Conservation (phyloP, 2,888 invertebrate species). For the Calameuta pallipes region DNA sequence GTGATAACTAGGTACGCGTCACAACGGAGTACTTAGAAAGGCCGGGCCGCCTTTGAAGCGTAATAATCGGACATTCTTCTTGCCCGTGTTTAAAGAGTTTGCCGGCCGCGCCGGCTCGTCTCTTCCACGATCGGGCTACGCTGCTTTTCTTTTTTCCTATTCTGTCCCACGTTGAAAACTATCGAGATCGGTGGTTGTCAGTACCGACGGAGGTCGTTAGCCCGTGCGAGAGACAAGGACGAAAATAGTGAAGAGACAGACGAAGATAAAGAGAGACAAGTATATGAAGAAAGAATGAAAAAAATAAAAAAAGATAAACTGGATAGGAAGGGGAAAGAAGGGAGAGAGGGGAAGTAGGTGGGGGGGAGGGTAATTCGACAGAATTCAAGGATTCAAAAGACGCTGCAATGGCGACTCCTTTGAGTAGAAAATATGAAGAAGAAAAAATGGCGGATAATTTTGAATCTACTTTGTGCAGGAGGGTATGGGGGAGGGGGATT, state of each 20-base stretch:
- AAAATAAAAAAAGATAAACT: too few species aligned
- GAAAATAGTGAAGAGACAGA: not conserved
- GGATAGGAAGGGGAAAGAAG: too few species aligned
- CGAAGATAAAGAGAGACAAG: not conserved
- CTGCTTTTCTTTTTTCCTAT: not conserved
- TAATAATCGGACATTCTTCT: conserved; percentile 8
- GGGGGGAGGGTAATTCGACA: not conserved
- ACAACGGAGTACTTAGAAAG: conserved; percentile 5
- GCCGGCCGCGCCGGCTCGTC: not conserved
- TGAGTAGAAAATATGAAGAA: not conserved
- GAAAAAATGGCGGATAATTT: not conserved
- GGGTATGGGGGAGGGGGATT: too few species aligned
- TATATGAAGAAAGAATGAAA: not conserved
- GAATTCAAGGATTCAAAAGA: not conserved
- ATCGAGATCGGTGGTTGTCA: not conserved
- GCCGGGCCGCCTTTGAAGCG: conserved; percentile 5
- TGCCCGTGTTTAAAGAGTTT: conserved; percentile 6
- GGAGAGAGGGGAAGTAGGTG: too few species aligned
- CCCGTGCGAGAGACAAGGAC: not conserved
- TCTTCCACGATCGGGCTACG: not conserved
- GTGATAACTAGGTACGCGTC: conserved; percentile 8
- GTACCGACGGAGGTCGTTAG: not conserved
- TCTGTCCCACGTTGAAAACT: not conserved
- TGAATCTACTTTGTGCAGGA: not conserved
- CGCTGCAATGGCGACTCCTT: not conserved